A percentile compares a stretch with the other conserved stretches of the same genome.
These are phyloP conservation scores for Echinometra lucunter DNA, from an alignment of 53 echinoderm and acorn worm species.

Conservation along the genomic window DNA sequence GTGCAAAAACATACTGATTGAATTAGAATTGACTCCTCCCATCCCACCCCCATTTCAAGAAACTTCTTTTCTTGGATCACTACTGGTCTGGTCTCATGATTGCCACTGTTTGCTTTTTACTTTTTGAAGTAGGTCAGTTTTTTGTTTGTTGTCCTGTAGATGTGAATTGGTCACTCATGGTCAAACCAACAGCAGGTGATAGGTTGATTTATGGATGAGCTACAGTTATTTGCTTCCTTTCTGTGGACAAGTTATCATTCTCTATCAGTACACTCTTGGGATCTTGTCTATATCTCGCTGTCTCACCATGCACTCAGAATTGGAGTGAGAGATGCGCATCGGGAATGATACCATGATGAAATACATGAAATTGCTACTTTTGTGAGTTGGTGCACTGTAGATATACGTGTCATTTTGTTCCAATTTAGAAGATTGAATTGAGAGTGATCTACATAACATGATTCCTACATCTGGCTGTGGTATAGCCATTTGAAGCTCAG, in stretches of 20 bases:
- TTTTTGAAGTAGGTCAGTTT: slow-evolving; percentile 39
- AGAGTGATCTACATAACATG: slow-evolving; percentile 51
- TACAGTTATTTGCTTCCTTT: slow-evolving; percentile 17
- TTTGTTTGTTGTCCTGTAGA: slow-evolving; percentile 27
- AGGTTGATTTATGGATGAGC: slow-evolving; percentile 29
- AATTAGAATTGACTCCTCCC: background rate
- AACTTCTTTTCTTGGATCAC: background rate
- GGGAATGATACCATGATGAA: slow-evolving; percentile 7
- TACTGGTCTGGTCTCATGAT: background rate
- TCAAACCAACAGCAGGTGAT: slow-evolving; percentile 47
- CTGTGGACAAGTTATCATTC: background rate
- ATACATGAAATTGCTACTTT: background rate
- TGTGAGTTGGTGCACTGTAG: slow-evolving; percentile 11
- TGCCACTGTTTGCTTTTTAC: background rate
- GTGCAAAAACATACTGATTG: slow-evolving; percentile 32
- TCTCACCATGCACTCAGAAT: background rate
- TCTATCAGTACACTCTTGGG: background rate
- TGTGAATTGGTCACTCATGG: slow-evolving; percentile 52
- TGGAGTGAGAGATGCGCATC: background rate
- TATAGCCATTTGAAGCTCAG: slow-evolving; percentile 51
- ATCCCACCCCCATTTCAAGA: slow-evolving; percentile 14
- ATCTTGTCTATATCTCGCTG: background rate
- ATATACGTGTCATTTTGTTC: background rate
- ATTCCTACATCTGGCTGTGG: slow-evolving; percentile 52
- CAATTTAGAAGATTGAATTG: slow-evolving; percentile 29